Evolutionary conservation across 2,888 invertebrate species (phyloP).

Genomic region (Calliopum simillimum): DNA sequence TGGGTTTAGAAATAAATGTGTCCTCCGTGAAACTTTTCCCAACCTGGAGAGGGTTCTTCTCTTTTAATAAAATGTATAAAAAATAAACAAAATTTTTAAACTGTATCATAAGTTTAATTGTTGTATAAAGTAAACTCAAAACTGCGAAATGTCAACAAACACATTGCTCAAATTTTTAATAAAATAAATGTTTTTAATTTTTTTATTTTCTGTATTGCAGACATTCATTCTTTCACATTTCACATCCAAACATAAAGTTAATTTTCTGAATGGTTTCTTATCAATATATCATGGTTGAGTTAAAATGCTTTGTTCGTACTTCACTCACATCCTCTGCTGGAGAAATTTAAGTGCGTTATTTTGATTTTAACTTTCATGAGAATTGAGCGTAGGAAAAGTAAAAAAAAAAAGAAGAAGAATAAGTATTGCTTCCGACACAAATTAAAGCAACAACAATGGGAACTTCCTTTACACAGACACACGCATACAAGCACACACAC

Average conservation of each 20-base stretch:
- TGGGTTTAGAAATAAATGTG: background rate
- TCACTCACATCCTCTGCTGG: background rate
- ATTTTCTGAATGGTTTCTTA: too few species aligned
- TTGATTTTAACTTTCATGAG: conserved; percentile 18
- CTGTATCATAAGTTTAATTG: background rate
- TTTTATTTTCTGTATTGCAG: background rate
- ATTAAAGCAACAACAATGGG: conserved; percentile 15
- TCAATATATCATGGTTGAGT: background rate
- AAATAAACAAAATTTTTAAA: background rate
- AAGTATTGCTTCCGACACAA: conserved; percentile 23
- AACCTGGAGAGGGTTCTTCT: too few species aligned
- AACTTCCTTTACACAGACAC: background rate
- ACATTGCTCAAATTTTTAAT: background rate
- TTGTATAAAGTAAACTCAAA: background rate
- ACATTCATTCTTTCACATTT: too few species aligned
- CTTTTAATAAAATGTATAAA: too few species aligned
- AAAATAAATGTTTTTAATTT: background rate
- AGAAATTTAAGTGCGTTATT: conserved; percentile 9
- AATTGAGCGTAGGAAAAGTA: too few species aligned
- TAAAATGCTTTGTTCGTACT: background rate
- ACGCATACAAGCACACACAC: background rate
- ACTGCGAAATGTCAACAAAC: background rate
- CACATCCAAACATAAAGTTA: too few species aligned
- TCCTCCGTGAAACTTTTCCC: too few species aligned
- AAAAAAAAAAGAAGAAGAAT: too few species aligned